Conservation (phyloP, 2,888 invertebrate genomes). For the Andricus curvator region DNA sequence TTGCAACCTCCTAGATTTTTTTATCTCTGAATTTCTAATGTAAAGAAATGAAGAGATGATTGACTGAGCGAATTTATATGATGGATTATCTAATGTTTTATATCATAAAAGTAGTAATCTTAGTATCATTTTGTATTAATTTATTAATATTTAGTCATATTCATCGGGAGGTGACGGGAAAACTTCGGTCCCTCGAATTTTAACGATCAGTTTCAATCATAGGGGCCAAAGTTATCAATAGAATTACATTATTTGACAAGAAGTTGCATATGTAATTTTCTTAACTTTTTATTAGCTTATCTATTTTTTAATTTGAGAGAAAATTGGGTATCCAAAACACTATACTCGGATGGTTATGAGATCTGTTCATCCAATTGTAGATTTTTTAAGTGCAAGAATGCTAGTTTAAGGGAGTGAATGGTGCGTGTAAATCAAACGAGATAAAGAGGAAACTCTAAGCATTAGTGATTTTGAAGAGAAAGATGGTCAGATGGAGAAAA, state of each 20-base stretch:
- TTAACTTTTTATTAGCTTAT: not conserved
- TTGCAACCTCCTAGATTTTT: not conserved
- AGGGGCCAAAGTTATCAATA: not conserved
- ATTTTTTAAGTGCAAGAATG: slow-evolving; percentile 18
- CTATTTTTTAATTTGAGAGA: not conserved
- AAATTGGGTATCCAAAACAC: not conserved
- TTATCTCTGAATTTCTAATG: not conserved
- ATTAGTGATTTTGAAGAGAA: slow-evolving; percentile 18
- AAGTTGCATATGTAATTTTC: not conserved
- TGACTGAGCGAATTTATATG: not conserved
- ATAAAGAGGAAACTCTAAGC: not conserved
- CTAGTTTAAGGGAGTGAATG: slow-evolving; percentile 7
- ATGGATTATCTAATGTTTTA: not conserved
- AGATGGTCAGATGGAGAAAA: not conserved
- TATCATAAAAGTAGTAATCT: not conserved
- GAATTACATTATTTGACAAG: not conserved
- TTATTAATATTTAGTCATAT: not conserved
- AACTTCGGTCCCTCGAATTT: not conserved
- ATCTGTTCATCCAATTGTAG: slow-evolving; percentile 41
- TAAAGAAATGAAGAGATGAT: not conserved
- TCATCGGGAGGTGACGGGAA: not conserved
- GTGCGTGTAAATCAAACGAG: not conserved
- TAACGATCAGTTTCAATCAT: not conserved
- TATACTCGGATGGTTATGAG: slow-evolving; percentile 41
- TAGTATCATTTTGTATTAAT: not conserved